Percentiles rank a stretch among this genome's conserved stretches.
These are phyloP conservation scores for Drosophila borborema DNA, from an alignment of 2,888 invertebrate genomes.

Conservation along the genomic window DNA sequence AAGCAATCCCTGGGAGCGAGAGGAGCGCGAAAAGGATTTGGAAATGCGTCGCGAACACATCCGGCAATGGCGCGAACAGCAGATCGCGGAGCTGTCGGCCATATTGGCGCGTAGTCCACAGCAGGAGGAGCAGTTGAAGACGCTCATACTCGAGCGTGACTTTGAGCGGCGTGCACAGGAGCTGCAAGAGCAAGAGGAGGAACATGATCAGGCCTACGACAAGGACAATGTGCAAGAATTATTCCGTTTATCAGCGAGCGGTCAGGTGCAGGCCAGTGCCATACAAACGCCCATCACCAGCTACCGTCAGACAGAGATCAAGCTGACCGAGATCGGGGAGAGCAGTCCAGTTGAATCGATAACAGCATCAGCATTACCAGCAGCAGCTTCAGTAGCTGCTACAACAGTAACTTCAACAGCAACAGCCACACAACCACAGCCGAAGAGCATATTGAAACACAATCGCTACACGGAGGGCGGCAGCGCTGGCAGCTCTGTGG, in stretches of 20 bases:
- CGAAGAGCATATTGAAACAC: slow-evolving; percentile 85
- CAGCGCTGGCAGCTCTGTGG: slow-evolving; percentile 51
- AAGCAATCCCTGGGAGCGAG: slow-evolving; percentile 96
- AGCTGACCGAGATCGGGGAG: slow-evolving; percentile 71
- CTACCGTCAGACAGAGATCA: slow-evolving; percentile 84
- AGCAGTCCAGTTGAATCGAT: slow-evolving; percentile 58
- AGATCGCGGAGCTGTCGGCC: slow-evolving; percentile 92
- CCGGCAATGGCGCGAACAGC: slow-evolving; percentile 93
- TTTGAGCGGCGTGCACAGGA: slow-evolving; percentile 96
- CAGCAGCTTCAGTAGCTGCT: slow-evolving; percentile 12
- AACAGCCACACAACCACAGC: slow-evolving; percentile 69
- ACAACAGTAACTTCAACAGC: background rate
- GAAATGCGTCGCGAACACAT: slow-evolving; percentile 91
- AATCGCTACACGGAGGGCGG: slow-evolving; percentile 81
- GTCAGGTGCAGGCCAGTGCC: slow-evolving; percentile 82
- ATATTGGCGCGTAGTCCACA: slow-evolving; percentile 90
- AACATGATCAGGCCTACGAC: slow-evolving; percentile 83
- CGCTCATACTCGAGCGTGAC: slow-evolving; percentile 96
- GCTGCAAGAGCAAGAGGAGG: slow-evolving; percentile 89
- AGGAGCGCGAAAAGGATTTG: slow-evolving; percentile 93
- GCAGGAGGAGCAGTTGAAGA: slow-evolving; percentile 94
- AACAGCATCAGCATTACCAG: slow-evolving; percentile 11
- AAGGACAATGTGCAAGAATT: slow-evolving; percentile 86
- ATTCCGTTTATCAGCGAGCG: slow-evolving; percentile 85
- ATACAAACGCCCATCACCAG: slow-evolving; percentile 85